These are phyloP conservation scores for Myrmecophaga tridactyla DNA, from an alignment of 2,113 vertebrate genomes.

Conservation along the genomic window DNA sequence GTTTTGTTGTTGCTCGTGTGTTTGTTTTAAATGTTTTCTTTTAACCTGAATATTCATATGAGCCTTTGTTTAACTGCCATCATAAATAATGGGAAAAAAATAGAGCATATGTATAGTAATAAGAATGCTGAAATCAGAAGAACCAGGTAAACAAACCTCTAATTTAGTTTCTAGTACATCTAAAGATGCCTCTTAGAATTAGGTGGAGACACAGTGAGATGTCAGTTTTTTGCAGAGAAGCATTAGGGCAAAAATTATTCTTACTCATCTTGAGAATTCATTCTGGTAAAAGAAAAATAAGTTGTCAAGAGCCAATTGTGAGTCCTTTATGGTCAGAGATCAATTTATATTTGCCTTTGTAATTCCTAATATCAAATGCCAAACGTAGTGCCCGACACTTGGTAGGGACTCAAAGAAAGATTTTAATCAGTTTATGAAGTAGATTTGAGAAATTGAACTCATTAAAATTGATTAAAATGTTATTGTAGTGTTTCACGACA, in stretches of 20 bases:
- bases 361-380: background rate
- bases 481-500: background rate
- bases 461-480: background rate
- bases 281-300: background rate
- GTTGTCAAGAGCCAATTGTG: background rate
- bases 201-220: background rate
- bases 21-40: background rate
- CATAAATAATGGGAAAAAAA: background rate
- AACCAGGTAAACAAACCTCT: background rate
- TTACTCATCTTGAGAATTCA: conserved; percentile 17
- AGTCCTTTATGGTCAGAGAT: background rate
- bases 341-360: conserved; percentile 22
- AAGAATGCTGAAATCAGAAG: background rate
- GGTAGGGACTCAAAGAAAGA: background rate
- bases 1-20: background rate
- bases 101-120: background rate
- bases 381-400: background rate
- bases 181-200: background rate
- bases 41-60: background rate
- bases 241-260: background rate
- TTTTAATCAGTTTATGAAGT: background rate
- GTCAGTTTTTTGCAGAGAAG: background rate
- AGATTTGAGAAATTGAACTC: background rate
- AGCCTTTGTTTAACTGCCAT: background rate
- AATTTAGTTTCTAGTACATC: background rate